These are phyloP conservation scores for Frankliniella intonsa DNA, from an alignment of 2,888 invertebrate species.

Conservation along the genomic window DNA sequence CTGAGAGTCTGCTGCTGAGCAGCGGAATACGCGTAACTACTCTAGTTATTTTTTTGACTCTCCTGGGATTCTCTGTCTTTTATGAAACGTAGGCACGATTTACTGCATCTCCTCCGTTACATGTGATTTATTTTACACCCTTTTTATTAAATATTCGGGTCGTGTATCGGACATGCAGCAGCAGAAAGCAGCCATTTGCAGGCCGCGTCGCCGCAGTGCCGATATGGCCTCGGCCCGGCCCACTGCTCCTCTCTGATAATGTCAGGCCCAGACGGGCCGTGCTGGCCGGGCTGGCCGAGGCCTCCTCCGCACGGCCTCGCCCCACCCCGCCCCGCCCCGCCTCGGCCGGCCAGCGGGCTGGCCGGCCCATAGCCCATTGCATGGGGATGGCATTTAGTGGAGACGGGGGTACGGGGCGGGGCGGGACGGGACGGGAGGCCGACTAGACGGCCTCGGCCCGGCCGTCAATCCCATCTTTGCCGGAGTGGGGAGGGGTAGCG, in stretches of 20 bases:
- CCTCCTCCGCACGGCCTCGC: not conserved
- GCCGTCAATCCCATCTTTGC: not conserved
- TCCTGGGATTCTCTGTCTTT: no score
- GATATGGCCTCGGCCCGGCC: no score
- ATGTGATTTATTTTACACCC: no score
- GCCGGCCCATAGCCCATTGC: not conserved
- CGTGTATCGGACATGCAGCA: no score
- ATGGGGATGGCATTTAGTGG: constrained; percentile 5
- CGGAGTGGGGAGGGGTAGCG: not conserved
- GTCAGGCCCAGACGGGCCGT: not conserved
- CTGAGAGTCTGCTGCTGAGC: not conserved
- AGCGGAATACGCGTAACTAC: no score
- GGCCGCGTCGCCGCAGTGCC: no score
- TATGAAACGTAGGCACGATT: no score
- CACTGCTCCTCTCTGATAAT: not conserved
- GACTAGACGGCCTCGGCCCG: not conserved
- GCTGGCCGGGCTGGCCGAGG: not conserved
- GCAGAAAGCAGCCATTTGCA: no score
- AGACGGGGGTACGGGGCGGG: not conserved
- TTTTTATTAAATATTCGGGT: no score
- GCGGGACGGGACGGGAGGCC: not conserved
- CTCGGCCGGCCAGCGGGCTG: not conserved
- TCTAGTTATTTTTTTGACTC: no score
- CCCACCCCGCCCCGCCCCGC: no score
- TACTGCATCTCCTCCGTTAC: no score